A percentile compares a stretch with the other conserved stretches of the same genome.
Conservation (phyloP, 2,797 vertebrate species). For the Scleropages formosus region DNA sequence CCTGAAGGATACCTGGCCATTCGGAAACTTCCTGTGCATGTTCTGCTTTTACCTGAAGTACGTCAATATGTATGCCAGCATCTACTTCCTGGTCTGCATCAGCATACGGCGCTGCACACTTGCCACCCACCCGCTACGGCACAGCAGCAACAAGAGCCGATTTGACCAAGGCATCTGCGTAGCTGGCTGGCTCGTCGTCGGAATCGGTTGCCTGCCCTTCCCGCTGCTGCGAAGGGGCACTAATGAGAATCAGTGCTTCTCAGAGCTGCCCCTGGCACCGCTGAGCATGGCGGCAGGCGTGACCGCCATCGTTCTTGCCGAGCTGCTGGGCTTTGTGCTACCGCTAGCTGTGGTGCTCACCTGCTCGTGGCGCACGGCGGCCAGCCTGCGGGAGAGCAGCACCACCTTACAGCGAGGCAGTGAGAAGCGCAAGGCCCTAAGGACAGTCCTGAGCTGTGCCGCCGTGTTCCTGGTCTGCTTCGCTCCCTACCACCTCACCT, state of each 20-base stretch:
- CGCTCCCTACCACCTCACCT: slow-evolving; percentile 56
- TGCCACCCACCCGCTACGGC: slow-evolving; percentile 79
- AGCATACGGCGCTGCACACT: slow-evolving; percentile 85
- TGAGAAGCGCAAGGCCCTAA: slow-evolving; percentile 85
- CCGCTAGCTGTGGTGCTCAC: slow-evolving; percentile 79
- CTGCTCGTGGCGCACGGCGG: slow-evolving; percentile 80
- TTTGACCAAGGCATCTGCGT: slow-evolving; percentile 72
- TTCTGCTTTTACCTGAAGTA: slow-evolving; percentile 96
- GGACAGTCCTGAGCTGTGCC: slow-evolving; percentile 89
- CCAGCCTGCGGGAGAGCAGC: slow-evolving; percentile 69
- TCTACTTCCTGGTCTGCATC: slow-evolving; percentile 93
- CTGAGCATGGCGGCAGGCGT: slow-evolving; percentile 61
- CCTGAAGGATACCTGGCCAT: slow-evolving; percentile 80
- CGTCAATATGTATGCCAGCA: slow-evolving; percentile 97
- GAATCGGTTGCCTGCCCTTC: slow-evolving; percentile 80
- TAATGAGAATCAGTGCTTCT: slow-evolving; percentile 68
- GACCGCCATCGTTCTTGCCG: slow-evolving; percentile 70
- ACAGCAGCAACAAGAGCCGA: slow-evolving; percentile 60
- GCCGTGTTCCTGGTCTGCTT: slow-evolving; percentile 86
- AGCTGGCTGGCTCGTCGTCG: slow-evolving; percentile 79
- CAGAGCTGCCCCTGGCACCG: slow-evolving; percentile 76
- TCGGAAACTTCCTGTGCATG: slow-evolving; percentile 81
- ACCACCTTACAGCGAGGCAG: slow-evolving; percentile 74
- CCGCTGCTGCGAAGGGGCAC: slow-evolving; percentile 72
- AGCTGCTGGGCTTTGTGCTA: slow-evolving; percentile 81